Conservation (phyloP, 2,888 invertebrate species). For the Thymelicus acteon region DNA sequence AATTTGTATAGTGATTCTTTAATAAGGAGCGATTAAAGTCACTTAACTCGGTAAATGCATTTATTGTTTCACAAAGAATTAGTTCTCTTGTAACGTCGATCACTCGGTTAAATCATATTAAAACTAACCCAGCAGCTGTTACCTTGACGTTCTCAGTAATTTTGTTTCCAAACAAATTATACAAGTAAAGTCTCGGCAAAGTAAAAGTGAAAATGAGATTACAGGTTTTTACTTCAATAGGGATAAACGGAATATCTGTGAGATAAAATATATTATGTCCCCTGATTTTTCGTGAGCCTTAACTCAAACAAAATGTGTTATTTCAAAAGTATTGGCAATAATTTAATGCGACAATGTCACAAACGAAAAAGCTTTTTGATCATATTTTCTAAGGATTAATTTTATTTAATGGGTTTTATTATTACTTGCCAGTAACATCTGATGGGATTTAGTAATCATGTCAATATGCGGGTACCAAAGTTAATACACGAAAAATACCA, state of each 20-base stretch:
- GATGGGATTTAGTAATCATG: no score
- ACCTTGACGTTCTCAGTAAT: slow-evolving; percentile 4
- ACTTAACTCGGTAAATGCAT: neutral
- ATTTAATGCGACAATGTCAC: no score
- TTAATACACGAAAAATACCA: no score
- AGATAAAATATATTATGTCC: neutral
- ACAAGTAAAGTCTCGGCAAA: slow-evolving; percentile 1
- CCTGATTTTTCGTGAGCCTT: neutral
- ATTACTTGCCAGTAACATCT: no score
- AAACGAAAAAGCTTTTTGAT: no score
- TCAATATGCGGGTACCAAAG: no score
- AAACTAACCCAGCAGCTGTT: neutral
- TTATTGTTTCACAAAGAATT: neutral
- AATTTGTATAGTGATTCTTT: no score
- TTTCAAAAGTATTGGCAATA: no score
- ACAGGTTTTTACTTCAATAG: neutral
- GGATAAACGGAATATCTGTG: slow-evolving; percentile 5
- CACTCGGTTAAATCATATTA: slow-evolving; percentile 8
- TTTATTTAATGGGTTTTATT: no score
- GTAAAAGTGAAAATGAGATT: slow-evolving; percentile 4
- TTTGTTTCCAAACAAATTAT: slow-evolving; percentile 12
- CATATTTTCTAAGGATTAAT: no score
- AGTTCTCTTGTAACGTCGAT: neutral
- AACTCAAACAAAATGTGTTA: no score
- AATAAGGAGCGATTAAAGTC: no score